Evolutionary conservation across 2,797 vertebrate species (phyloP), one percentile per base, ranked within the genome.

Genomic region (Pseudotriccus pelzelni): DNA sequence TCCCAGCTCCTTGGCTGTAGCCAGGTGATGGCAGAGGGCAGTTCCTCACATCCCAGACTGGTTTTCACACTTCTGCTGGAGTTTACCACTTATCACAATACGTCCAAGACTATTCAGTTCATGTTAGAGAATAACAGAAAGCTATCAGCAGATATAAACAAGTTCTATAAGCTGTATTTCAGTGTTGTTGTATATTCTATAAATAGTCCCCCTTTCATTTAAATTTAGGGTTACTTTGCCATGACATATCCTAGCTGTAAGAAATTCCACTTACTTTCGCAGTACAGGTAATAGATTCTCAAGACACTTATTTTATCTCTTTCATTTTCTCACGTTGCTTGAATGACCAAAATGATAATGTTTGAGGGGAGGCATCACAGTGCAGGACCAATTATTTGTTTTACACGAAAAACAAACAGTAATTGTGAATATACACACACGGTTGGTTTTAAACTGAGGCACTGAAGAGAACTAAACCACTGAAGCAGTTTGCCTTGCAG

Each of bases 401-500:
- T 93, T 91, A 96, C 95, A 94, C 32, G 41, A 83, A 95, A 96
- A 97, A 92, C 95, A 95, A 96, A 94, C 46, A 97, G 96, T 68
- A 94, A 96, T 93, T 92, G 94, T 96, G 93, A 96, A 87, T 78
- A 93, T 9, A 86, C 78, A 88, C 84, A 95, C 66, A 60, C 5
- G 8, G 73, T 63, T 94, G 73, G 94, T 87, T 87, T 90, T 89
- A 85, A 59, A 79, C 52, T 8, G 53, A 83, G 87, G 85, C 91
- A 89, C 75, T 11, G 70, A 95, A 78, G 94, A 92, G 96, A 96
- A 96, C 96, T 96, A 97, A 97, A 97, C 94, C 97, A 96, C 93
- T 64, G 91, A 89, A 94, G 92, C 90, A 74, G 92, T 96, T 94
- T 97, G 94, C 93, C 96, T 93, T 97, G 93, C 89, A 97, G 97